Conservation (phyloP, 2,797 vertebrate genomes). For the Phaenicophaeus curvirostris region DNA sequence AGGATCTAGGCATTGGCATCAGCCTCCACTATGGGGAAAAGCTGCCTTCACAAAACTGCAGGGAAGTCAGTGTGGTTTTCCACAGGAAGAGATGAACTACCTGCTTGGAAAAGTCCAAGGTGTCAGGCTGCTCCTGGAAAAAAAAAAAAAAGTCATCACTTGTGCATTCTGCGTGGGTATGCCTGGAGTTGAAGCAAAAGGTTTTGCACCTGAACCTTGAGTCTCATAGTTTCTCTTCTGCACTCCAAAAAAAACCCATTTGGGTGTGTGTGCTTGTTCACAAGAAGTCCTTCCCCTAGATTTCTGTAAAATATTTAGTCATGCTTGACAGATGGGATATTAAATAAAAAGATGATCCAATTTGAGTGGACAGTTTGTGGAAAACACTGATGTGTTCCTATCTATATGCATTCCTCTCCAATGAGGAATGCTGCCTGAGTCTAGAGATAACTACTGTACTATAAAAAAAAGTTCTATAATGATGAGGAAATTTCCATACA, state of each 20-base stretch:
- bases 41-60: background rate
- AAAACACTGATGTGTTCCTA: background rate
- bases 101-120: background rate
- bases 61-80: background rate
- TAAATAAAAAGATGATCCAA: background rate
- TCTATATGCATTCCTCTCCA: background rate
- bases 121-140: background rate
- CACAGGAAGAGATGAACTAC: background rate
- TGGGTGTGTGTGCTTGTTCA: background rate
- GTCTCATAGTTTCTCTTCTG: background rate
- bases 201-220: background rate
- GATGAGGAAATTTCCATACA: background rate
- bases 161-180: background rate
- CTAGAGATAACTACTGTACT: background rate
- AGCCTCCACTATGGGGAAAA: background rate
- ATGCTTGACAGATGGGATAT: background rate
- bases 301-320: background rate
- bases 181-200: background rate
- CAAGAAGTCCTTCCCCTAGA: background rate
- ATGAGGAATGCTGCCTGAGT: background rate
- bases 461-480: background rate
- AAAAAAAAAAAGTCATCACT: background rate
- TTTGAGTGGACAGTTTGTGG: background rate
- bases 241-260: background rate
- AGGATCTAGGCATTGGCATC: background rate